Base-by-base conservation (phyloP, 1,140 invertebrate species). In the Venturia canescens region DNA sequence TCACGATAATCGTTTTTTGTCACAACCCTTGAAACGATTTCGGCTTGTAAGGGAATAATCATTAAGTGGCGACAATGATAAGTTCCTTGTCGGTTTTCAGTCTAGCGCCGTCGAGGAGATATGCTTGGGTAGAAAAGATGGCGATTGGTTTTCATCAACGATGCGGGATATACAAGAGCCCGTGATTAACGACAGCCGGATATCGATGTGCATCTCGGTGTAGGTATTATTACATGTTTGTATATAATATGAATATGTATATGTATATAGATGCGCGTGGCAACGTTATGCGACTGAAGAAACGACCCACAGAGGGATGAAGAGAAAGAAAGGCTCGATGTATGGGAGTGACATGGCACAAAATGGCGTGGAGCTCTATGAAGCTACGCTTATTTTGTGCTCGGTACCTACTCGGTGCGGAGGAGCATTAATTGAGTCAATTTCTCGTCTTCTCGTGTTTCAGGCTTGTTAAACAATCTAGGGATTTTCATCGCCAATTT, bases 401-500 rank as follows among this genome's bases (percentile, higher is more conserved):
- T 27, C 34, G n/a, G n/a, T 44, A 27, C 29, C 29, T 27, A 31
- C 66, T 18, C 15, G 18, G 29, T 79, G 80, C 84, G 83, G 82
- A 15, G 83, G 82, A 15, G 83, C 86, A 87, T 87, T 86, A 88
- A 89, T 89, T 88, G 86, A 86, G 79, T 83, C 86, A 88, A 90
- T 88, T 90, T 85, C 82, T 70, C 83, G 81, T 83, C 85, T 85
- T 87, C 60, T 74, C 50, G 29, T 79, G 75, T 82, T 84, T 76
- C 81, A 84, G 84, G 83, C 83, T 86, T 83, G 86, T 88, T 89
- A 87, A 87, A 83, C 84, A 87, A 87, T 88, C 83, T 85, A 86
- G 63, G 84, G 79, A 90, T 90, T 90, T 88, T 89, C 86, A 80
- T 88, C 85, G 89, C 86, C 81, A 88, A 87, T 89, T 84, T 87